Percentiles rank a stretch among this genome's conserved stretches.
Conservation (phyloP, 2,113 vertebrate species). For the Anser brachyrhynchus region DNA sequence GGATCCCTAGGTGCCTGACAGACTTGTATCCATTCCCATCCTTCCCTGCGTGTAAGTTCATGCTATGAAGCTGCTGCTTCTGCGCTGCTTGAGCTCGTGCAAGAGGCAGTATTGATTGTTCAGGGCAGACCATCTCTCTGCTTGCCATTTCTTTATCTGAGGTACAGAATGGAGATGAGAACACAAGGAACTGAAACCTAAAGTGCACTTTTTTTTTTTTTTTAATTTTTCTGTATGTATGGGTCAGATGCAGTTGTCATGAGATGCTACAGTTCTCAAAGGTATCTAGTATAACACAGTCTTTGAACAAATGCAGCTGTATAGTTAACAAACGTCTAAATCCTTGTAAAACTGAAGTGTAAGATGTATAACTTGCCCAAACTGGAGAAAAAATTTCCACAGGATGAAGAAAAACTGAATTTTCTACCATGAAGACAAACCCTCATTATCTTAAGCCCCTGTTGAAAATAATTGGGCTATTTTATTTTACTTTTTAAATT, state of each 20-base stretch:
- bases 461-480: background rate
- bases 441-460: background rate
- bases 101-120: background rate
- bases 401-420: background rate
- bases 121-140: background rate
- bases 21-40: background rate
- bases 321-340: background rate
- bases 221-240: background rate
- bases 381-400: background rate
- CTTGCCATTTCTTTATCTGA: background rate
- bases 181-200: background rate
- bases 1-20: background rate
- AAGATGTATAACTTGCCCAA: background rate
- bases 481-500: background rate
- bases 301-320: background rate
- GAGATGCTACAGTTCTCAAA: background rate
- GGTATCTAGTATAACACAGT: background rate
- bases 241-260: background rate
- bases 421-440: background rate
- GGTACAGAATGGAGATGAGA: background rate
- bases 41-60: background rate
- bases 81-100: background rate
- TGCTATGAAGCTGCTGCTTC: background rate
- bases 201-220: background rate
- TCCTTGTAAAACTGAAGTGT: background rate